Evolutionary conservation across 1,140 invertebrate genomes (phyloP).

Genomic region (Sesamia nonagrioides): DNA sequence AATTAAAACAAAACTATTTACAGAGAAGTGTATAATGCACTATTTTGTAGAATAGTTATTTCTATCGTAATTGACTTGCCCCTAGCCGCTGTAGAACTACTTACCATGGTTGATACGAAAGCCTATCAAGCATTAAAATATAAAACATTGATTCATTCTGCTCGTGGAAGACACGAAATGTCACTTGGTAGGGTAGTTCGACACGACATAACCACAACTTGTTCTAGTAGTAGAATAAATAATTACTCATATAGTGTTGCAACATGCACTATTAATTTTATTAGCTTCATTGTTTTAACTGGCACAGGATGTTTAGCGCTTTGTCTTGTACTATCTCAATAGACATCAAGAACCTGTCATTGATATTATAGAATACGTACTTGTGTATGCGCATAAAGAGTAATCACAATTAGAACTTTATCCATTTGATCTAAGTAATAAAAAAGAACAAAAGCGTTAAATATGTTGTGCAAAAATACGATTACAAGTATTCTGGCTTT

Average conservation of each 20-base stretch:
- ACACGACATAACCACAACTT: neutral
- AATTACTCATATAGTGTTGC: neutral
- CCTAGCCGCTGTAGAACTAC: neutral
- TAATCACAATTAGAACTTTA: neutral
- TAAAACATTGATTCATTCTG: constrained; percentile 18
- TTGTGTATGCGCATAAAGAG: neutral
- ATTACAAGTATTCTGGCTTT: constrained; percentile 31
- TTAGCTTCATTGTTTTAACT: constrained; percentile 27
- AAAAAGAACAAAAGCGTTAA: constrained; percentile 18
- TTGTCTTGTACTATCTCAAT: constrained; percentile 25
- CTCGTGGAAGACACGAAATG: constrained; percentile 18
- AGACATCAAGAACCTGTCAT: constrained; percentile 7
- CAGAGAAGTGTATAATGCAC: neutral
- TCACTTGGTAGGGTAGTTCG: neutral
- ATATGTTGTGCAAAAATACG: constrained; percentile 41
- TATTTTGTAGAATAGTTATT: neutral
- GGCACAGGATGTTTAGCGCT: constrained; percentile 15
- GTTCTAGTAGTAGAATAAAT: constrained; percentile 7
- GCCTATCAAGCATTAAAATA: neutral
- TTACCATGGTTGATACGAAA: neutral
- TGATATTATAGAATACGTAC: neutral
- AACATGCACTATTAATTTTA: constrained; percentile 18
- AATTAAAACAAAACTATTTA: neutral
- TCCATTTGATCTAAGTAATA: neutral
- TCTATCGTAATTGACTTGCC: neutral